A percentile compares a stretch with the other conserved stretches of the same genome.
phyloP scores from a whole-genome alignment of 2,797 vertebrate genomes.

The Valencia hispanica region DNA sequence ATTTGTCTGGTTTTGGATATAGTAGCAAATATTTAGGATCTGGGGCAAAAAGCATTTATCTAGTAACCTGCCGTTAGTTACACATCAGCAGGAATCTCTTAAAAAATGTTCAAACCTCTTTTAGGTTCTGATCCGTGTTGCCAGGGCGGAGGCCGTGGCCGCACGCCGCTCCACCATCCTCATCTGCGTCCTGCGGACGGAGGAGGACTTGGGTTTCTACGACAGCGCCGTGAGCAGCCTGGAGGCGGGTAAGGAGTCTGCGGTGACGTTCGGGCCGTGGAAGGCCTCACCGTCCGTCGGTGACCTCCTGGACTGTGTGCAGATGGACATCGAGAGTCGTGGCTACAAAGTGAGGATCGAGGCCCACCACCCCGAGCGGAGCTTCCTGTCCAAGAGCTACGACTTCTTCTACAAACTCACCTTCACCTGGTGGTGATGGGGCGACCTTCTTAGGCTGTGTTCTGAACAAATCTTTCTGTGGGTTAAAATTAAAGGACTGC shows the following conservation, averaged over 20 bases:
- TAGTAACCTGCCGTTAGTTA: not conserved
- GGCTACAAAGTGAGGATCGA: constrained; percentile 84
- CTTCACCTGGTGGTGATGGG: constrained; percentile 91
- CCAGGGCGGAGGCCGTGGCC: constrained; percentile 88
- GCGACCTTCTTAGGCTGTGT: too few species aligned
- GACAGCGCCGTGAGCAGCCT: constrained; percentile 79
- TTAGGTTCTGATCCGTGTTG: constrained; percentile 88
- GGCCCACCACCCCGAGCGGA: constrained; percentile 75
- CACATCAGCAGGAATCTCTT: not conserved
- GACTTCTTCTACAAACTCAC: constrained; percentile 86
- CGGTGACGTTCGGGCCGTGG: constrained; percentile 94
- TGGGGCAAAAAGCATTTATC: too few species aligned
- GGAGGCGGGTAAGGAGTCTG: constrained; percentile 84
- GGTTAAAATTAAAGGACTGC: not conserved
- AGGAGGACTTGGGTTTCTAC: constrained; percentile 80
- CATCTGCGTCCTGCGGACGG: constrained; percentile 83
- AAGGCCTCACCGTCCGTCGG: constrained; percentile 73
- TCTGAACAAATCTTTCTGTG: not conserved
- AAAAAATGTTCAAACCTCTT: not conserved
- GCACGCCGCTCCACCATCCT: constrained; percentile 82
- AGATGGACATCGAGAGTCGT: constrained; percentile 85
- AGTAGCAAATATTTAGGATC: too few species aligned
- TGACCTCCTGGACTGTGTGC: constrained; percentile 89
- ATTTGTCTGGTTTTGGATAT: too few species aligned
- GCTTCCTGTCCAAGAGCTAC: constrained; percentile 81